A percentile compares a stretch with the other conserved stretches of the same genome.
Evolutionary conservation across 2,113 vertebrate species (phyloP).

Genomic region (Cynocephalus volans): DNA sequence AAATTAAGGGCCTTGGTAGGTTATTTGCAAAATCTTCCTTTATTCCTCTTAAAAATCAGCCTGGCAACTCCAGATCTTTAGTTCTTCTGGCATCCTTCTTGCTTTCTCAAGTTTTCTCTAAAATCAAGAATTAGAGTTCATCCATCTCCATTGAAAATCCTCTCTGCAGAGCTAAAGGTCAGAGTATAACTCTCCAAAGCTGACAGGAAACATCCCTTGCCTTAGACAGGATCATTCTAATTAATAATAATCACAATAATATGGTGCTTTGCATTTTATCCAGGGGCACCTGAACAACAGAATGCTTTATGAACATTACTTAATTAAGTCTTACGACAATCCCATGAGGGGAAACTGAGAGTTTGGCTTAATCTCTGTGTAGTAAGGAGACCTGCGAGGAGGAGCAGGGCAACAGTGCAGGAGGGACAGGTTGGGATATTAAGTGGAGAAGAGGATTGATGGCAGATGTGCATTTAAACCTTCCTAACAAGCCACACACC

Average conservation of each 20-base stretch:
- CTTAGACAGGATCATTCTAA: constrained; percentile 61
- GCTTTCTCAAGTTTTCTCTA: neutral
- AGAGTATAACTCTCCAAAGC: neutral
- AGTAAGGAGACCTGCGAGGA: neutral
- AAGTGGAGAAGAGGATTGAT: no score
- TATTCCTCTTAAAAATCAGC: constrained; percentile 36
- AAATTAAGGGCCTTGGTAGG: neutral
- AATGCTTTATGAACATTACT: constrained; percentile 72
- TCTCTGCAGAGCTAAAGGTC: constrained; percentile 41
- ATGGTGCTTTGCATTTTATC: constrained; percentile 74
- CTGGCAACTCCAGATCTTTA: neutral
- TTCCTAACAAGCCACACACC: neutral
- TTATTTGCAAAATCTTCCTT: neutral
- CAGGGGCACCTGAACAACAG: constrained; percentile 65
- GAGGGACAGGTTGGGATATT: neutral
- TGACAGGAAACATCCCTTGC: constrained; percentile 6
- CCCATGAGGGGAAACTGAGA: constrained; percentile 11
- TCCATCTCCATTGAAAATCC: neutral
- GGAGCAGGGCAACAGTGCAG: neutral
- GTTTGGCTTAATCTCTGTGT: neutral
- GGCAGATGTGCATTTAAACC: neutral
- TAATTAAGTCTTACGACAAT: constrained; percentile 75
- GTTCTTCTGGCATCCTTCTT: neutral
- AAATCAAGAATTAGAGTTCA: neutral
- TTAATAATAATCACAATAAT: constrained; percentile 78